Base-by-base conservation (phyloP, 2,888 invertebrate genomes). In the Linnaemya tessellans region DNA sequence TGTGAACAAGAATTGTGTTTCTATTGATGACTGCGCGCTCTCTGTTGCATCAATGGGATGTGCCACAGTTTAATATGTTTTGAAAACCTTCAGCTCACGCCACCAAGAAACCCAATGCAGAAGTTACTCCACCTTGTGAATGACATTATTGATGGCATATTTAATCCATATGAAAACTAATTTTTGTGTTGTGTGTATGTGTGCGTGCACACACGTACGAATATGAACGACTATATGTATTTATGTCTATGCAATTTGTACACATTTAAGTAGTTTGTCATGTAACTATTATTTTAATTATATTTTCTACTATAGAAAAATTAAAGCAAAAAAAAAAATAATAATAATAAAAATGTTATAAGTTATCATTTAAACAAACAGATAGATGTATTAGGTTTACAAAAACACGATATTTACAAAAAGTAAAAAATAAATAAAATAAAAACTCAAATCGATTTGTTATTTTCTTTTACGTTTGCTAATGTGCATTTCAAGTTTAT, bases 341-440 rank as follows among this genome's bases (percentile, higher is more conserved):
- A n/a, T n/a, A n/a, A n/a, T n/a, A n/a, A n/a, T n/a, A n/a, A n/a
- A 75, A 64, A 13, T 75, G 62, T 75, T 75, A 54, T 54, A 75
- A 67, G 46, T 77, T 58, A 75, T 56, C 54, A 54, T 54, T 25
- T 56, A 58, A 56, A 25, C 22, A 35, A 13, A 22, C 18, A 41
- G 3, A 15, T 51, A 20, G 22, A 20, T 60, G 15, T 62, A 70
- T 70, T 79, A 71, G 64, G 62, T 71, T 64, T 79, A 79, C 79
- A 79, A 65, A 13, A 51, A 64, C 38, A 78, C 58, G 49, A 71
- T 71, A 79, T 71, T 79, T 71, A 79, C 70, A 79, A 70, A 54
- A 58, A 51, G n/a, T n/a, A n/a, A 49, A 60, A 41, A 51, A 60
- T 60, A 75, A 75, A 54, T 25, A 43, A 54, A 41, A 25, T 62